A percentile compares a stretch with the other conserved stretches of the same genome.
phyloP scores from a whole-genome alignment of 2,113 vertebrate genomes.

The Crotalus horridus region DNA sequence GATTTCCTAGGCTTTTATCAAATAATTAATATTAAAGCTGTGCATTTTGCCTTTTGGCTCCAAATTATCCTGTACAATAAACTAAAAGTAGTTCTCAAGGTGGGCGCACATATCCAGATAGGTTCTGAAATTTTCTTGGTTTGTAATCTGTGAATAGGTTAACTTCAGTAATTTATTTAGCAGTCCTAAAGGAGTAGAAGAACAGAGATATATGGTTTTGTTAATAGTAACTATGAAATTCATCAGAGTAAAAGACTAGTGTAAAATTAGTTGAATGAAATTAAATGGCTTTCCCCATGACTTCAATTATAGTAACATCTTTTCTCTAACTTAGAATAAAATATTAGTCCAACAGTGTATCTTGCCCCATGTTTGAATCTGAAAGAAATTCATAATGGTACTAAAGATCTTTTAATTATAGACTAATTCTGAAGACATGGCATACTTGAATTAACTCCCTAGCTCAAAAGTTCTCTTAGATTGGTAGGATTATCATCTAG shows the following conservation, averaged over 20 bases:
- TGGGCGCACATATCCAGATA: background rate
- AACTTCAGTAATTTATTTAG: background rate
- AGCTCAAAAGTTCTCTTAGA: background rate
- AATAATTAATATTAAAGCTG: background rate
- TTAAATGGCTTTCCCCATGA: background rate
- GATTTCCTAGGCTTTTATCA: background rate
- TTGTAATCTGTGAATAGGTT: background rate
- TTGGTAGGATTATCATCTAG: background rate
- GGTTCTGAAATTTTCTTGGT: background rate
- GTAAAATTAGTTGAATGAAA: background rate
- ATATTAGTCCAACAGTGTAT: background rate
- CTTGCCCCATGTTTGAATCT: background rate
- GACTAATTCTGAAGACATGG: background rate
- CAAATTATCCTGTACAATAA: too few species aligned
- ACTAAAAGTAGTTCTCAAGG: background rate
- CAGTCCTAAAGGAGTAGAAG: background rate
- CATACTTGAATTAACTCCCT: background rate
- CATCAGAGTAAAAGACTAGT: background rate
- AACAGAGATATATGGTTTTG: background rate
- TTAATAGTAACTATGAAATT: background rate
- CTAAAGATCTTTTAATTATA: background rate
- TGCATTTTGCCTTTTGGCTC: background rate
- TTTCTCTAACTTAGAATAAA: background rate
- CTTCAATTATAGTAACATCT: background rate
- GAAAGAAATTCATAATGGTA: background rate